Conservation (phyloP, 2,797 vertebrate genomes). For the Phoxinus dragarum region DNA sequence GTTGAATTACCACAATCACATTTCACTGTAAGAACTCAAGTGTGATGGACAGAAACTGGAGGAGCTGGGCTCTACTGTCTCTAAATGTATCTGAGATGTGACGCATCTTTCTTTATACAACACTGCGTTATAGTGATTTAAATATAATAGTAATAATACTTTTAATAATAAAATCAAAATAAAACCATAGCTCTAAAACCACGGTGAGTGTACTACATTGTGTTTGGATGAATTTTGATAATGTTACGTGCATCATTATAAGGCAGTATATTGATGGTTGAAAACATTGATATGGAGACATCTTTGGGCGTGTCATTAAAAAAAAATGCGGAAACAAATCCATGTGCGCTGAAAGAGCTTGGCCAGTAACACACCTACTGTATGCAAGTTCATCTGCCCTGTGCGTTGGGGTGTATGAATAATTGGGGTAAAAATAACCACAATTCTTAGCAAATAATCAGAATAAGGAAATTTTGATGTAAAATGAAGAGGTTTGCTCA, state of each 20-base stretch:
- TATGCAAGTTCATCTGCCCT: background rate
- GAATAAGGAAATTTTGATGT: too few species aligned
- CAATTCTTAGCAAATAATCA: too few species aligned
- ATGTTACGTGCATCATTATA: background rate
- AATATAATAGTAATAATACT: background rate
- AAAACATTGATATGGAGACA: background rate
- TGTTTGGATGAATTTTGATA: background rate
- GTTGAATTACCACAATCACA: constrained; percentile 9
- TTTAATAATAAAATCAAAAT: background rate
- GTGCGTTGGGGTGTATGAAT: background rate
- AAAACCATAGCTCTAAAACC: background rate
- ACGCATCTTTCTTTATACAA: background rate
- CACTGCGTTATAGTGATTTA: background rate
- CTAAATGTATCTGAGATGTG: background rate
- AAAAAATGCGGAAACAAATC: background rate
- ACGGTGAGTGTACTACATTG: background rate
- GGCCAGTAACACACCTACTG: background rate
- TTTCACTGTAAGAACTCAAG: background rate
- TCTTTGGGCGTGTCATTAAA: background rate
- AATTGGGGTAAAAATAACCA: background rate
- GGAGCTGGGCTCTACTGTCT: background rate
- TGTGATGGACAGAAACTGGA: background rate
- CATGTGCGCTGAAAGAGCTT: background rate
- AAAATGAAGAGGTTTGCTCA: too few species aligned
- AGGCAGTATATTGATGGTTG: background rate